Conservation (phyloP, 2,888 invertebrate species). For the Meghimatium bilineatum region DNA sequence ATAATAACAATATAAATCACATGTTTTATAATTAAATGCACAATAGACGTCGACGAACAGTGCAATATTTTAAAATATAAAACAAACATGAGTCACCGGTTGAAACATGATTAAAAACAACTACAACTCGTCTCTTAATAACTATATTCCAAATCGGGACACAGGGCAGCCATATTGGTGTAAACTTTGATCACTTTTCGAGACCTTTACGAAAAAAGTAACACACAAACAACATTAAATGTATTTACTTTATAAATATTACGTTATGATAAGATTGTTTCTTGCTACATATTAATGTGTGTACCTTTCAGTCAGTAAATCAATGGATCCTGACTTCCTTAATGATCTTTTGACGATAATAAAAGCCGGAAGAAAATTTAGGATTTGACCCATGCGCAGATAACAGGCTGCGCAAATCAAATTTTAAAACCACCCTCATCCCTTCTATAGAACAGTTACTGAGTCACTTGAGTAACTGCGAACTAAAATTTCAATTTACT, state of each 20-base stretch:
- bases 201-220: neutral
- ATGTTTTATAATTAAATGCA: too few species aligned
- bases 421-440: too few species aligned
- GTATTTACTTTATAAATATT: neutral
- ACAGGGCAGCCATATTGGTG: neutral
- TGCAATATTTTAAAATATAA: too few species aligned
- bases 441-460: too few species aligned
- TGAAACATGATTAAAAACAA: too few species aligned
- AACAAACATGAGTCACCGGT: too few species aligned
- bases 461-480: too few species aligned
- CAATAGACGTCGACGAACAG: too few species aligned
- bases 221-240: neutral
- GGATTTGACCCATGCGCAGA: constrained; percentile 64
- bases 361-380: constrained; percentile 58
- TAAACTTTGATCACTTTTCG: neutral
- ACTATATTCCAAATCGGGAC: too few species aligned
- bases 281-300: neutral
- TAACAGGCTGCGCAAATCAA: constrained; percentile 64
- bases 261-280: neutral
- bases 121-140: too few species aligned
- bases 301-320: neutral
- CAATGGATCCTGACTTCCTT: constrained; percentile 56
- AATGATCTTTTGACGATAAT: constrained; percentile 60
- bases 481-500: too few species aligned
- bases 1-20: too few species aligned